Base-by-base conservation (phyloP, 2,797 vertebrate species). In the Cossypha niveicapilla region DNA sequence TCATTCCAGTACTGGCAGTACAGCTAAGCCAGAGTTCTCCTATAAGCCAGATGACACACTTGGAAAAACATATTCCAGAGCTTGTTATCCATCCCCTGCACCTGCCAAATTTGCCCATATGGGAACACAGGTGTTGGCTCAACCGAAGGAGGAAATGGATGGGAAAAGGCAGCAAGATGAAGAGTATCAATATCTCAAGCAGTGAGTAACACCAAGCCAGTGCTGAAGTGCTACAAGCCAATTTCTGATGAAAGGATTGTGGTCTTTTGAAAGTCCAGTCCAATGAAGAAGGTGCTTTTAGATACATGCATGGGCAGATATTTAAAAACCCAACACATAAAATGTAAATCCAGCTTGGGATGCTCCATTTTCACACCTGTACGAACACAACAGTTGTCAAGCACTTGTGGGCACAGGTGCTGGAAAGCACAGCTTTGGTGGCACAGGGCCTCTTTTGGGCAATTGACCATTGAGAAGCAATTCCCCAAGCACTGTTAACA, bases 21-120 rank as follows among this genome's bases (percentile, higher is more conserved):
- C 93, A 96, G 94, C 88, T 96, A 96, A 96, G 91, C 91, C 95
- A 97, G 90, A 86, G 58, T 34, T 92, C 88, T 94, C 77, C 93
- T 87, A 70, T 77, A 90, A 74, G 86, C 94, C 89, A 91, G 90
- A 91, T 91, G 91, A 89, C 91, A 93, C 85, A 94, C 86, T 93
- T 88, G 92, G 94, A 96, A 94, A 95, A 85, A 91, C 61, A 75
- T 94, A 96, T 94, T 91, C 67, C 94, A 94, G 79, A 91, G 39
- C 63, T 82, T 88, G 78, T 95, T 95, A 93, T 61, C 67, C 81
- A 74, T 51, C 32, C 54, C 30, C 47, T 42, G 28, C 68, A 94
- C 50, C 54, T 93, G 84, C 92, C 93, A 94, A 37, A 83, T 81
- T 65, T 93, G 90, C 84, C 94, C 87, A 54, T 80, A 70, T 87